Evolutionary conservation across 2,888 invertebrate species (phyloP).

Genomic region (Chironomus tentans): DNA sequence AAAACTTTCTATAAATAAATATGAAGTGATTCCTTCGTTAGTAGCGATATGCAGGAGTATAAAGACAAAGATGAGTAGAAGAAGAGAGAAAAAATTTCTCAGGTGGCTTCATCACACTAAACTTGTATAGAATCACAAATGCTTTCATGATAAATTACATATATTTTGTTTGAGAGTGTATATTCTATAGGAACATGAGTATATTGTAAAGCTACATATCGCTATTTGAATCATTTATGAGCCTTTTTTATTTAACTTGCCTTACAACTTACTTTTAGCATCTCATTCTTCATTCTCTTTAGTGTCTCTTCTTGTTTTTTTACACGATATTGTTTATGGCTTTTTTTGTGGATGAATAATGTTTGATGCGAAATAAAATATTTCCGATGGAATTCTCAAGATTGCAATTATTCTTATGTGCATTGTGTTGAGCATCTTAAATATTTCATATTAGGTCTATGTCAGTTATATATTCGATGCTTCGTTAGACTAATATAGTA

Average conservation of each 20-base stretch:
- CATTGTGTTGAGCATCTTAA: too few relatives aligned
- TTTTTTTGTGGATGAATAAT: too few relatives aligned
- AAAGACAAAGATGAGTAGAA: not conserved
- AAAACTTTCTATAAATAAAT: not conserved
- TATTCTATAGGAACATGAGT: too few relatives aligned
- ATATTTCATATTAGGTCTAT: too few relatives aligned
- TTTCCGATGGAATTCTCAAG: too few relatives aligned
- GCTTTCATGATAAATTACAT: constrained; percentile 10
- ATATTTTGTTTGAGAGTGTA: not conserved
- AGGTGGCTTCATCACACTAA: constrained; percentile 7
- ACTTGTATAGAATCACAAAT: constrained; percentile 7
- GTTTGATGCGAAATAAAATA: too few relatives aligned
- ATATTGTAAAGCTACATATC: not conserved
- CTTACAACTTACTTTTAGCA: not conserved
- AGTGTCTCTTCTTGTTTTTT: not conserved
- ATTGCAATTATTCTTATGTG: too few relatives aligned
- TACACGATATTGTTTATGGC: not conserved
- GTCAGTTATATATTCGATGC: too few relatives aligned
- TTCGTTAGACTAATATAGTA: too few relatives aligned
- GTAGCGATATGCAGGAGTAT: too few relatives aligned
- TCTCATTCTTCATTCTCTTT: not conserved
- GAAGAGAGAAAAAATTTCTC: constrained; percentile 2
- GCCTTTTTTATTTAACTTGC: not conserved
- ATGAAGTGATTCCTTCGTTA: not conserved
- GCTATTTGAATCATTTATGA: constrained; percentile 17